Conservation (phyloP, 2,888 invertebrate genomes). For the Brachypalpus laphriformis region DNA sequence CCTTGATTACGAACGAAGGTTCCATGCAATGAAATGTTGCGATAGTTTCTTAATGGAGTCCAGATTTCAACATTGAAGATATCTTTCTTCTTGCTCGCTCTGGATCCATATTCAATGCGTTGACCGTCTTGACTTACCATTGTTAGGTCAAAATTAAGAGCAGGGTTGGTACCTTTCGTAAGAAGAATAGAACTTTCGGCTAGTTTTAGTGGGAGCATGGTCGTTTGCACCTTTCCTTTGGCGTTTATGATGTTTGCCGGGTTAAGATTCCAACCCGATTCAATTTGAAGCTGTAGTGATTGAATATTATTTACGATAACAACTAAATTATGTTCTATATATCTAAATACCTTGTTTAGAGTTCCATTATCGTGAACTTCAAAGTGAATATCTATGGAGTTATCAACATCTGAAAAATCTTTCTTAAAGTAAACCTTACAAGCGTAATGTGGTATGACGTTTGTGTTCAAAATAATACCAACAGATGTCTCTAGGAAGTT, state of each 20-base stretch:
- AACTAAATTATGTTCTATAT: too few species aligned
- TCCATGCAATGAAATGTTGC: conserved; percentile 82
- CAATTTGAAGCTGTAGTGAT: conserved; percentile 77
- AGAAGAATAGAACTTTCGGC: conserved; percentile 78
- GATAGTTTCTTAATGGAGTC: conserved; percentile 80
- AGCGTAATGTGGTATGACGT: conserved; percentile 86
- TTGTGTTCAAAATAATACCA: conserved; percentile 86
- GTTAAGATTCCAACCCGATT: conserved; percentile 83
- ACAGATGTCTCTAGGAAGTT: conserved; percentile 86
- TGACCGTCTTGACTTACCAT: conserved; percentile 77
- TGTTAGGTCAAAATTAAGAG: conserved; percentile 78
- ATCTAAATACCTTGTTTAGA: conserved; percentile 84
- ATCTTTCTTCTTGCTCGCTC: conserved; percentile 79
- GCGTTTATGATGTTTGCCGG: conserved; percentile 83
- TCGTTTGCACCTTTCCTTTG: conserved; percentile 81
- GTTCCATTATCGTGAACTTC: conserved; percentile 85
- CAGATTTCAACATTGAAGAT: conserved; percentile 81
- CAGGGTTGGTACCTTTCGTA: conserved; percentile 77
- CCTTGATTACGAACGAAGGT: conserved; percentile 75
- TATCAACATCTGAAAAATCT: conserved; percentile 87
- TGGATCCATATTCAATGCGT: conserved; percentile 79
- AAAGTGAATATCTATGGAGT: conserved; percentile 86
- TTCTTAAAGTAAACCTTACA: conserved; percentile 87
- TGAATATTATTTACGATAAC: too few species aligned
- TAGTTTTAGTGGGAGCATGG: conserved; percentile 79